phyloP scores from a whole-genome alignment of 2,888 invertebrate species.

The Euproctis similis region DNA sequence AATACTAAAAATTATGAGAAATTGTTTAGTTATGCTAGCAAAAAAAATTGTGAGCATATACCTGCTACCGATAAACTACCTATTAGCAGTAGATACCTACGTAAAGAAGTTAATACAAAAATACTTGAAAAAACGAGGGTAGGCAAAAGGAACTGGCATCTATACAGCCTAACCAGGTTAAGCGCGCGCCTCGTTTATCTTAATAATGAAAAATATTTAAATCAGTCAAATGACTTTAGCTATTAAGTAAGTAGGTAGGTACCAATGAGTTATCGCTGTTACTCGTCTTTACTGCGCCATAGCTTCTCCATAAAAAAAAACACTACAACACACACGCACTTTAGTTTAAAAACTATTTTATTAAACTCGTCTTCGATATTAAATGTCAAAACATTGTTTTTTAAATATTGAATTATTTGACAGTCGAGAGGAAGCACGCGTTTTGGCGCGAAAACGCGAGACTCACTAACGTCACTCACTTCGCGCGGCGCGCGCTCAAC shows the following conservation, averaged over 20 bases:
- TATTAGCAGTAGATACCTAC: too few species aligned
- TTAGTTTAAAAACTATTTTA: slow-evolving; percentile 1
- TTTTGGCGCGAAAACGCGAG: slow-evolving; percentile 48
- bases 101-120: too few species aligned
- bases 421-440: slow-evolving; percentile 37
- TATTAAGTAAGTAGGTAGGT: too few species aligned
- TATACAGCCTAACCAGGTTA: slow-evolving; percentile 15
- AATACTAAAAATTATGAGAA: too few species aligned
- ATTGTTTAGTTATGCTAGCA: too few species aligned
- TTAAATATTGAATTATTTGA: slow-evolving; percentile 25
- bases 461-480: slow-evolving; percentile 27
- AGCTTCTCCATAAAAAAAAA: slow-evolving; percentile 14
- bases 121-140: slow-evolving; percentile 8
- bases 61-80: too few species aligned
- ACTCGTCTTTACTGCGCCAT: slow-evolving; percentile 16
- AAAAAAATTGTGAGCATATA: too few species aligned
- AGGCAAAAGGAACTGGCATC: slow-evolving; percentile 16
- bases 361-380: slow-evolving; percentile 13
- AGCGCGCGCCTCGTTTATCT: slow-evolving; percentile 14
- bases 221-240: slow-evolving; percentile 12
- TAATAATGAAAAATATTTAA: slow-evolving; percentile 18
- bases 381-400: slow-evolving; percentile 11
- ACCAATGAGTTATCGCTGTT: slow-evolving; percentile 22
- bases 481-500: slow-evolving; percentile 48
- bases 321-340: slow-evolving; percentile 7